phyloP scores from a whole-genome alignment of 64 coral and sea anemone genomes.

The Exaiptasia diaphana region DNA sequence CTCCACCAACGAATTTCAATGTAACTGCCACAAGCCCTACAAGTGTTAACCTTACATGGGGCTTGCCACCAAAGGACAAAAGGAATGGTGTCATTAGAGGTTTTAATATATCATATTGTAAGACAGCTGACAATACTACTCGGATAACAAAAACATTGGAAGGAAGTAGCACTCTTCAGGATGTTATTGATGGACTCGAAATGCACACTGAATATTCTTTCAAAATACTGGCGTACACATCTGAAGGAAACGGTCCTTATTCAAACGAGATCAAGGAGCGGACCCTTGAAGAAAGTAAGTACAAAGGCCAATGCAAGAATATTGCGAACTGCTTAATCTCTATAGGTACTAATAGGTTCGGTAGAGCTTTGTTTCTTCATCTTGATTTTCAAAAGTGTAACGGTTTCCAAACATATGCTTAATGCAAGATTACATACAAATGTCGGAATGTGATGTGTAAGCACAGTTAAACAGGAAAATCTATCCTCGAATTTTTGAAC shows the following conservation, averaged over 20 bases:
- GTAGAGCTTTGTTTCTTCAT: too few species aligned
- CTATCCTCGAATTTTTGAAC: too few species aligned
- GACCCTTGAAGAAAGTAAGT: not conserved
- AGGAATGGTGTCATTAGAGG: not conserved
- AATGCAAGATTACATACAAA: too few species aligned
- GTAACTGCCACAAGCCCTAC: not conserved
- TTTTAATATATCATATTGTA: not conserved
- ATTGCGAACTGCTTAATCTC: too few species aligned
- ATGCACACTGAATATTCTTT: not conserved
- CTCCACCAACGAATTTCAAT: not conserved
- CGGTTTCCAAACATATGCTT: too few species aligned
- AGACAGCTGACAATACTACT: not conserved
- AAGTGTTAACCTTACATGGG: not conserved
- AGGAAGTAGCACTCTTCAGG: not conserved
- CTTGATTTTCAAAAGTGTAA: too few species aligned
- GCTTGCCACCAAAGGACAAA: not conserved
- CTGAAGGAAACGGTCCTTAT: not conserved
- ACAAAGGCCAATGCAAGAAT: too few species aligned
- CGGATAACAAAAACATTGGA: not conserved
- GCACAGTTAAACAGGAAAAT: too few species aligned
- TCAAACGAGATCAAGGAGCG: not conserved
- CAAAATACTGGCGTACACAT: not conserved
- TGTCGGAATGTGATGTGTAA: too few species aligned
- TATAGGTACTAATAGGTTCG: too few species aligned
- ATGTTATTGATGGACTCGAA: not conserved